These are phyloP conservation scores for Pocillopora damicornis DNA, from an alignment of 64 coral and sea anemone species.

Conservation along the genomic window DNA sequence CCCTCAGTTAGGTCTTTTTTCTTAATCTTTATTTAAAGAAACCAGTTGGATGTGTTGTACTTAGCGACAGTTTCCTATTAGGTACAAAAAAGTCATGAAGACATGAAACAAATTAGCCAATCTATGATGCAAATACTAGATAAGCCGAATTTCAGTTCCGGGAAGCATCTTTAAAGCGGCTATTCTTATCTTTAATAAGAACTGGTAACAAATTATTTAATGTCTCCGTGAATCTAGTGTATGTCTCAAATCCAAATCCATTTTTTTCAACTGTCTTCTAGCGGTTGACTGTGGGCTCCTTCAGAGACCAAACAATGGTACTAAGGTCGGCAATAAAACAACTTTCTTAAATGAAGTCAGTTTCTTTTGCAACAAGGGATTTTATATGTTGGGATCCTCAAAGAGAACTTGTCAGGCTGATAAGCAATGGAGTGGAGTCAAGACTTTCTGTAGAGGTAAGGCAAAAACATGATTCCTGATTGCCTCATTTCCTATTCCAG, in stretches of 20 bases:
- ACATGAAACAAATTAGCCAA: too few relatives aligned
- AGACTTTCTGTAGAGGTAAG: slow-evolving; percentile 44
- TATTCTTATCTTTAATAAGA: not conserved
- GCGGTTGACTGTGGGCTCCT: slow-evolving; percentile 48
- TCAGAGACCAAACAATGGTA: slow-evolving; percentile 12
- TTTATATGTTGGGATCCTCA: slow-evolving; percentile 36
- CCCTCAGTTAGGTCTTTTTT: too few relatives aligned
- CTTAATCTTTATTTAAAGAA: too few relatives aligned
- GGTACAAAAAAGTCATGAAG: too few relatives aligned
- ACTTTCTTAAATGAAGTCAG: slow-evolving; percentile 3
- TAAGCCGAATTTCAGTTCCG: too few relatives aligned
- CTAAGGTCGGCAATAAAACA: not conserved
- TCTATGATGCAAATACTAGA: too few relatives aligned
- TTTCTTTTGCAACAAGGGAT: slow-evolving; percentile 46
- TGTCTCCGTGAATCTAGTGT: not conserved
- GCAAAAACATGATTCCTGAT: not conserved
- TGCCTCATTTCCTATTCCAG: too few relatives aligned
- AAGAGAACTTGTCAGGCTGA: slow-evolving; percentile 40
- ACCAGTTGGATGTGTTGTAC: too few relatives aligned
- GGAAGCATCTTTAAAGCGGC: too few relatives aligned
- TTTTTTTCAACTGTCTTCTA: not conserved
- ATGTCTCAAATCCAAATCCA: too few relatives aligned
- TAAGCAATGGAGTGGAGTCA: slow-evolving; percentile 51
- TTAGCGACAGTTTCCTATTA: too few relatives aligned
- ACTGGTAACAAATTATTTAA: not conserved